Conservation (phyloP, 2,797 vertebrate species). For the Anguilla megastoma region DNA sequence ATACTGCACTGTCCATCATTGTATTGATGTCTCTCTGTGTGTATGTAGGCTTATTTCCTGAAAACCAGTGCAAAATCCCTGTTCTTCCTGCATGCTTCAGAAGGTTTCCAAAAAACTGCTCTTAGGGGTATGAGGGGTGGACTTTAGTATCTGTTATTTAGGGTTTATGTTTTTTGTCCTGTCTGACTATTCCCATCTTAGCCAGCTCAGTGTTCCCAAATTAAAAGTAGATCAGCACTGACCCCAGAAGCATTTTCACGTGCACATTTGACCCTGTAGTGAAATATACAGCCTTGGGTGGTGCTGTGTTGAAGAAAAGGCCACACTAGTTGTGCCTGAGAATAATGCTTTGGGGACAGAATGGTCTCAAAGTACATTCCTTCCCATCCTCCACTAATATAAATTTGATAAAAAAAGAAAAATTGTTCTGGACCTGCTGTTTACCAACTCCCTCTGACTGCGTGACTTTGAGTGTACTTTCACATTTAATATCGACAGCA, state of each 20-base stretch:
- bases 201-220: not conserved
- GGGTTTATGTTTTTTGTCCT: not conserved
- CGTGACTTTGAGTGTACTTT: not conserved
- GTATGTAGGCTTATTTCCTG: slow-evolving; percentile 32
- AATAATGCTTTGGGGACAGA: not conserved
- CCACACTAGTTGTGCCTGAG: not conserved
- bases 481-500: not conserved
- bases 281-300: not conserved
- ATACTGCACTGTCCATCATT: no score
- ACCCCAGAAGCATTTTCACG: not conserved
- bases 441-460: not conserved
- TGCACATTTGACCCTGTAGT: not conserved
- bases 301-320: not conserved
- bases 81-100: not conserved
- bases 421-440: not conserved
- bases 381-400: slow-evolving; percentile 30
- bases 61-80: slow-evolving; percentile 36
- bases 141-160: not conserved
- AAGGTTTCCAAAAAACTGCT: not conserved
- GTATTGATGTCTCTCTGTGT: no score
- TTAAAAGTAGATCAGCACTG: not conserved
- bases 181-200: not conserved
- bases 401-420: slow-evolving; percentile 5
- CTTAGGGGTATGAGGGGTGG: not conserved
- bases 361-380: slow-evolving; percentile 28